A percentile compares a stretch with the other conserved stretches of the same genome.
These are phyloP conservation scores for Synergus japonicus DNA, from an alignment of 2,888 invertebrate species.

Conservation along the genomic window DNA sequence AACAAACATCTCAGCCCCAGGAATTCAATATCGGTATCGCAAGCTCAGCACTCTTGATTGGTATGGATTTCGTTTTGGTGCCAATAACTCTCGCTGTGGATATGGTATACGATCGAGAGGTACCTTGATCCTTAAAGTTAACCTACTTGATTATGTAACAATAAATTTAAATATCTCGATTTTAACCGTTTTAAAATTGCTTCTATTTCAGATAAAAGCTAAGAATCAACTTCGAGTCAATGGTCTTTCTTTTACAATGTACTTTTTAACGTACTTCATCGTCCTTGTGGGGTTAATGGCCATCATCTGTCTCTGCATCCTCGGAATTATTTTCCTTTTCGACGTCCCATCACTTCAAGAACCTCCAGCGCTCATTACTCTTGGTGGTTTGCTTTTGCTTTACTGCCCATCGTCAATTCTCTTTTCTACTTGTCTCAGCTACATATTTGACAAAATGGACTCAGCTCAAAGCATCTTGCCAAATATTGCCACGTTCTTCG, in stretches of 20 bases:
- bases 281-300: conserved; percentile 85
- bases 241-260: conserved; percentile 87
- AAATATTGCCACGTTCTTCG: conserved; percentile 86
- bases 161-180: background rate
- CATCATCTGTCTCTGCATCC: conserved; percentile 83
- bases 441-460: conserved; percentile 90
- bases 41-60: conserved; percentile 87
- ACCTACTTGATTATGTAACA: background rate
- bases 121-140: conserved; percentile 70
- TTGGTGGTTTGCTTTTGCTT: conserved; percentile 83
- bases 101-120: conserved; percentile 91
- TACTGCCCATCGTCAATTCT: conserved; percentile 88
- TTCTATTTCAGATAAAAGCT: conserved; percentile 84
- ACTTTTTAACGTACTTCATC: conserved; percentile 87
- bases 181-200: conserved; percentile 13
- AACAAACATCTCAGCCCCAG: conserved; percentile 86
- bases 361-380: conserved; percentile 84
- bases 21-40: conserved; percentile 86
- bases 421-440: conserved; percentile 87
- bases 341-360: conserved; percentile 85
- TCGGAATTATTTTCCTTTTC: conserved; percentile 82
- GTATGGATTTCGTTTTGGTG: conserved; percentile 88
- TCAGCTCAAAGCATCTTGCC: conserved; percentile 89
- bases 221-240: conserved; percentile 90
- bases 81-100: conserved; percentile 88